Evolutionary conservation across 2,113 vertebrate genomes (phyloP), one percentile per base, ranked within the genome.

Genomic region (Ceuthmochares aereus): DNA sequence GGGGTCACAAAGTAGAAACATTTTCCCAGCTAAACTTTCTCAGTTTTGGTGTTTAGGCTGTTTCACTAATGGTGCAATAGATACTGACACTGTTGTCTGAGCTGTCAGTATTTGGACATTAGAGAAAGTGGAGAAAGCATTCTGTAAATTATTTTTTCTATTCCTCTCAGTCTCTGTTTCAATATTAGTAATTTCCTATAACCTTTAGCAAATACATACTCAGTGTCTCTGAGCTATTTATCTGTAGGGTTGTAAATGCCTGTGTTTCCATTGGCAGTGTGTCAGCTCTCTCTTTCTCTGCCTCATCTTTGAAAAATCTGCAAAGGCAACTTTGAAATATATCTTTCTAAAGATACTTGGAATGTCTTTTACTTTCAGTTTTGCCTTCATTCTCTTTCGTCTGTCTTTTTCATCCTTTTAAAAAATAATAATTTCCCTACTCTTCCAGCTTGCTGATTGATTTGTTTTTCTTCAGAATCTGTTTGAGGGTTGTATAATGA

Each of bases 391-490:
- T 84, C 4, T 85, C 63, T 72, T 49, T 76, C 15, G 23, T 62
- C 18, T 34, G 23, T 72, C 29, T 82, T 79, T 91, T 73, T 25
- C 49, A 45, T 73, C 25, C 66, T 70, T 56, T 27, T 4, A 75
- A 82, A 87, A 93, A 82, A 7, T 12, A 79, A 15, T 52, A 73
- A n/a, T 93, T 74, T 74, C 26, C 16, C 12, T 52, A 11, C 42
- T 55, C 58, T 80, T 91, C 29, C n/a, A 76, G 13, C 45, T 78
- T 75, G 42, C n/a, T 45, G 52, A 78, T 88, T 63, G 59, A 78
- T 92, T 78, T 90, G n/a, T 67, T 89, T 96, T 96, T 83, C 89
- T 87, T 92, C 76, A 67, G 69, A 92, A 94, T 49, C 63, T 88
- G 60, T 89, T 72, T 85, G 80, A 58, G 58, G 52, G 30, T 62